Conservation (phyloP, 2,888 invertebrate genomes). For the Heteromyza rotundicornis region DNA sequence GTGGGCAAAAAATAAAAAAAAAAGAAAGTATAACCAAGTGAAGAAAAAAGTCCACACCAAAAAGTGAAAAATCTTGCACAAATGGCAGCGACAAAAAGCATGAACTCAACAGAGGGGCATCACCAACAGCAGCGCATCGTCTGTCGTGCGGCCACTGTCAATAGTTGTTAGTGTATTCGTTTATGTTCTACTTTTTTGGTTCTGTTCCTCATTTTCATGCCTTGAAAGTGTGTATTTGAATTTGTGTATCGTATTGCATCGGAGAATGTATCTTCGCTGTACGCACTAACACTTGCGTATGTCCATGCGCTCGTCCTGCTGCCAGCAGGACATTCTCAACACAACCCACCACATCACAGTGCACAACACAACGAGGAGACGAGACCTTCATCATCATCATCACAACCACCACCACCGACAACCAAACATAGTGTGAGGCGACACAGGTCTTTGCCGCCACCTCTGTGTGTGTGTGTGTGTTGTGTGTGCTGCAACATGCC, state of each 20-base stretch:
- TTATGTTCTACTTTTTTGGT: neutral
- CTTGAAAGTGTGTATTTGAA: neutral
- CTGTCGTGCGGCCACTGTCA: slow-evolving; percentile 2
- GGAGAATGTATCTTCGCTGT: neutral
- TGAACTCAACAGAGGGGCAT: neutral
- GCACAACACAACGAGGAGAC: neutral
- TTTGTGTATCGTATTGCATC: neutral
- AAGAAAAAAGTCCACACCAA: too few species aligned
- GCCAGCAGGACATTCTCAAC: too few species aligned
- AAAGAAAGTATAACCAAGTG: too few species aligned
- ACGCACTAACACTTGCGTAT: neutral
- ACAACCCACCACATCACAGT: slow-evolving; percentile 14
- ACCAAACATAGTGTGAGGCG: neutral
- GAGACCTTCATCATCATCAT: too few species aligned
- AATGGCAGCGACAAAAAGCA: neutral
- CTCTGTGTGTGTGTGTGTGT: neutral
- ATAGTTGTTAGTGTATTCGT: slow-evolving; percentile 9
- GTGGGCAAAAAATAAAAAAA: neutral
- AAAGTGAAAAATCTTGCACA: neutral
- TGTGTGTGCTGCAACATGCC: neutral
- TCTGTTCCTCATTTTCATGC: neutral
- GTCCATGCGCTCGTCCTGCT: too few species aligned
- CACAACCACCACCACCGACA: neutral
- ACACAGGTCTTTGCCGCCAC: neutral
- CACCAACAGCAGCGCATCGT: neutral